These are phyloP conservation scores for Drosophila persimilis DNA, from an alignment of 1,140 invertebrate species.

Conservation along the genomic window DNA sequence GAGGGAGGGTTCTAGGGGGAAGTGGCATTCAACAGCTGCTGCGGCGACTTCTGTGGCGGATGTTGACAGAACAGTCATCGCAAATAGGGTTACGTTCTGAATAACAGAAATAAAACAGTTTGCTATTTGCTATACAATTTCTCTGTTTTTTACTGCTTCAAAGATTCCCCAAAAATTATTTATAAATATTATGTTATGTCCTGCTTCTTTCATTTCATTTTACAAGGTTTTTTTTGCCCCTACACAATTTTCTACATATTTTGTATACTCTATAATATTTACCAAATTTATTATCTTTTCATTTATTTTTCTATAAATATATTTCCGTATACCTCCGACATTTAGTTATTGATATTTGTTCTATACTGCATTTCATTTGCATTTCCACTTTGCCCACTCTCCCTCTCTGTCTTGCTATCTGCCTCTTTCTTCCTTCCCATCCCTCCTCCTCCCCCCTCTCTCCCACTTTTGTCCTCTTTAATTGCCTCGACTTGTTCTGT, in stretches of 20 bases:
- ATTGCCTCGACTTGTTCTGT: conserved; percentile 42
- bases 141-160: neutral
- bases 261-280: too few species aligned
- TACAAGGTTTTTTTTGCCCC: too few species aligned
- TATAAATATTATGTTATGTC: too few species aligned
- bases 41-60: neutral
- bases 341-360: conserved; percentile 5
- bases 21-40: conserved; percentile 37
- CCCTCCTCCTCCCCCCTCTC: neutral
- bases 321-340: neutral
- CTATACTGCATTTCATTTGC: neutral
- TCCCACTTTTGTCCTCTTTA: conserved; percentile 22
- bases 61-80: conserved; percentile 45
- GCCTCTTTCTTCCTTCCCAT: neutral
- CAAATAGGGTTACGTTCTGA: conserved; percentile 73
- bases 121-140: neutral
- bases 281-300: neutral
- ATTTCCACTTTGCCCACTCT: conserved; percentile 6
- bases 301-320: neutral
- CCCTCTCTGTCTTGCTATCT: neutral
- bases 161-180: too few species aligned
- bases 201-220: too few species aligned
- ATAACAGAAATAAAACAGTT: conserved; percentile 49
- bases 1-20: neutral
- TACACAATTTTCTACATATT: too few species aligned